Percentiles rank a stretch among this genome's conserved stretches.
Evolutionary conservation across 2,888 invertebrate genomes (phyloP).

Genomic region (Aspidiotus destructor): DNA sequence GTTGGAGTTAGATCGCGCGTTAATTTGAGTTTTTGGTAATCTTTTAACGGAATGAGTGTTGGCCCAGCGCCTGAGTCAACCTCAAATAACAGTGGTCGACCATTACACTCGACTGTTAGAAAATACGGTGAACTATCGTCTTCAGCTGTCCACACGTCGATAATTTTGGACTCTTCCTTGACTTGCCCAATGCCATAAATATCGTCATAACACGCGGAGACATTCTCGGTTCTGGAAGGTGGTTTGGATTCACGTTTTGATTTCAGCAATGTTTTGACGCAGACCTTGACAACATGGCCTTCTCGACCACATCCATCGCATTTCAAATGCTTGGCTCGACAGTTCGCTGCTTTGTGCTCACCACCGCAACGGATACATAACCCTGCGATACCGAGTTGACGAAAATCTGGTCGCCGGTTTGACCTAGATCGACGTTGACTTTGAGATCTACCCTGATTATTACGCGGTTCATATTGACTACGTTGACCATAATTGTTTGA

Average conservation of each 20-base stretch:
- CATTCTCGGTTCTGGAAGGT: neutral
- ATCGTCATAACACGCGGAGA: neutral
- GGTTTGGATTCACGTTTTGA: neutral
- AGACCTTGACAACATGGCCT: neutral
- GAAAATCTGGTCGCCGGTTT: neutral
- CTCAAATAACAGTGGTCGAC: neutral
- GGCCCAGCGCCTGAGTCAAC: neutral
- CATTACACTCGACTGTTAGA: neutral
- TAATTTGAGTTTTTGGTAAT: neutral
- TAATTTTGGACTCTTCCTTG: neutral
- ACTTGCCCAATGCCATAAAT: neutral
- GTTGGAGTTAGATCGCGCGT: neutral
- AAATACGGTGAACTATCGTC: neutral
- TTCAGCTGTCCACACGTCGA: neutral
- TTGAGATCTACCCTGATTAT: neutral
- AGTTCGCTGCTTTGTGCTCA: neutral
- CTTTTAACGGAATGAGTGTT: neutral
- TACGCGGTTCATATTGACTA: neutral
- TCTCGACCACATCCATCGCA: neutral
- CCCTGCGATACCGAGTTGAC: neutral
- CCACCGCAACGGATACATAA: neutral
- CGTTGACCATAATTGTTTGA: neutral
- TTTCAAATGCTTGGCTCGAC: neutral
- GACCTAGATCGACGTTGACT: neutral
- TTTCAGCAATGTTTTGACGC: neutral